Percentiles rank a stretch among this genome's conserved stretches.
phyloP scores from a whole-genome alignment of 2,888 invertebrate genomes.

The Drosophila sordidula region DNA sequence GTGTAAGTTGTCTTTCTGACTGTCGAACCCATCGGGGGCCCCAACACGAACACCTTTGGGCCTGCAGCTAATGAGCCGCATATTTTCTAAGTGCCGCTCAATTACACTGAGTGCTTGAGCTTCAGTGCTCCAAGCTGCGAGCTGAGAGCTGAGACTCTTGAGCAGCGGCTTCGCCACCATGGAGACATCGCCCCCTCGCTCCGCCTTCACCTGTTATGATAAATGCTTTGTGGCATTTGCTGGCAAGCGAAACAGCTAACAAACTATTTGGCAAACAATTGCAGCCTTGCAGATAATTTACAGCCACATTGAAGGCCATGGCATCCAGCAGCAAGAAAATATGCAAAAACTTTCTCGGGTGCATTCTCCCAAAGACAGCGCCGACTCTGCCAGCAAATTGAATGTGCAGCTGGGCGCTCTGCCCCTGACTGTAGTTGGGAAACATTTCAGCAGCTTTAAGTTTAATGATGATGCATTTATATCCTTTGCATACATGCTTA shows the following conservation, averaged over 20 bases:
- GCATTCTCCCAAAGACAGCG: slow-evolving; percentile 5
- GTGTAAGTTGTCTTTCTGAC: slow-evolving; percentile 39
- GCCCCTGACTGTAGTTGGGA: slow-evolving; percentile 1
- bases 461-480: slow-evolving; percentile 4
- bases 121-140: slow-evolving; percentile 14
- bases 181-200: slow-evolving; percentile 19
- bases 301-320: slow-evolving; percentile 52
- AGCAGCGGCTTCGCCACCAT: neutral
- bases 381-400: slow-evolving; percentile 26
- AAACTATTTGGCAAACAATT: slow-evolving; percentile 61
- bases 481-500: neutral
- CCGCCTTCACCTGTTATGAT: slow-evolving; percentile 41
- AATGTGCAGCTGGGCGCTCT: slow-evolving; percentile 5
- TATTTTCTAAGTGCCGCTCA: slow-evolving; percentile 77
- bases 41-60: slow-evolving; percentile 46
- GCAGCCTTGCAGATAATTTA: slow-evolving; percentile 52
- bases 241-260: slow-evolving; percentile 33
- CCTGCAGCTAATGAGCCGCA: slow-evolving; percentile 75
- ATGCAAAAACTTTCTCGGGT: slow-evolving; percentile 42
- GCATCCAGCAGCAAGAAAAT: slow-evolving; percentile 35
- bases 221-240: slow-evolving; percentile 57
- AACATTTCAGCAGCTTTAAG: slow-evolving; percentile 12
- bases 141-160: neutral
- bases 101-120: slow-evolving; percentile 77
- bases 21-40: slow-evolving; percentile 12